phyloP scores from a whole-genome alignment of 2,888 invertebrate species.

The Sthenelais limicola region DNA sequence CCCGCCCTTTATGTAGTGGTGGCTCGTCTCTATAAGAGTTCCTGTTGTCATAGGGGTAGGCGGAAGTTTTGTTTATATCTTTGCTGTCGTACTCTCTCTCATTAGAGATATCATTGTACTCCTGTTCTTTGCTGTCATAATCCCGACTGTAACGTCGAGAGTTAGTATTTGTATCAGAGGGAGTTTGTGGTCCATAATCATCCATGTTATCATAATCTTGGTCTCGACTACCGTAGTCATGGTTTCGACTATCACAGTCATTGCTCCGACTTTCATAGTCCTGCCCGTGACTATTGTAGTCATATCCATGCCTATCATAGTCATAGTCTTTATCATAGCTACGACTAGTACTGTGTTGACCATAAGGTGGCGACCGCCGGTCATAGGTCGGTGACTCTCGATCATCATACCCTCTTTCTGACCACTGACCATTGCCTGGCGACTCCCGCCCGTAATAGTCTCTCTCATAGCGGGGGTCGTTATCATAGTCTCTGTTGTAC shows the following conservation, averaged over 20 bases:
- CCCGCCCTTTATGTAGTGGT: too few species aligned
- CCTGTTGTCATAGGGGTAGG: too few species aligned
- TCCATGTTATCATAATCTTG: conserved; percentile 11
- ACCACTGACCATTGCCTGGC: conserved; percentile 4
- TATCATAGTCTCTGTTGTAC: conserved; percentile 5
- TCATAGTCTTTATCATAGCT: conserved; percentile 25
- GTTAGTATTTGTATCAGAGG: conserved; percentile 15
- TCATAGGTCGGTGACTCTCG: conserved; percentile 25
- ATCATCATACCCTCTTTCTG: conserved; percentile 12
- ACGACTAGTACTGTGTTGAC: too few species aligned
- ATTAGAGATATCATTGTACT: not conserved
- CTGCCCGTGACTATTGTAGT: conserved; percentile 36
- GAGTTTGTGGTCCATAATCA: not conserved
- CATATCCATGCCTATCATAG: conserved; percentile 26
- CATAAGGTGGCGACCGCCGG: too few species aligned
- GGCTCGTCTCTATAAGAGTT: too few species aligned
- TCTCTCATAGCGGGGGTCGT: conserved; percentile 31
- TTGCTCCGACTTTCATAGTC: conserved; percentile 32
- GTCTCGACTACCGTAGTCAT: conserved; percentile 29
- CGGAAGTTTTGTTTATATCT: too few species aligned
- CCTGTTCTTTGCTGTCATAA: not conserved
- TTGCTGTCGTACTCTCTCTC: conserved; percentile 1
- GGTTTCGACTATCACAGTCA: conserved; percentile 34
- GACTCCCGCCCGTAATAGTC: conserved; percentile 15
- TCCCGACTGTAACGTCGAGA: not conserved